phyloP scores from a whole-genome alignment of 1,140 invertebrate species.

The Dinoponera quadriceps region DNA sequence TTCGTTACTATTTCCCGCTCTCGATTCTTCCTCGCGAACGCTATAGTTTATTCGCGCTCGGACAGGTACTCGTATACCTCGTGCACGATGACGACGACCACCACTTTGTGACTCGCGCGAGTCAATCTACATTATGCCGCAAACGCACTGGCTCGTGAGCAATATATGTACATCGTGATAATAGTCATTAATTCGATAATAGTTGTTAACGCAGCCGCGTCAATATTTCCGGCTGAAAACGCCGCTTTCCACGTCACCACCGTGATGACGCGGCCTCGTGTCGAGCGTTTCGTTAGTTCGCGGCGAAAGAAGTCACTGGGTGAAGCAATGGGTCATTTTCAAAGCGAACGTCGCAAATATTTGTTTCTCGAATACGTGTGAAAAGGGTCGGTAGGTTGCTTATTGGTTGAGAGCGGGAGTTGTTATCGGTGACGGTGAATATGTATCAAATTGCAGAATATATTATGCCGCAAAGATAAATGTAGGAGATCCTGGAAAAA shows the following conservation, averaged over 20 bases:
- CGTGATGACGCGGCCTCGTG: not conserved
- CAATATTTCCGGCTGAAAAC: not conserved
- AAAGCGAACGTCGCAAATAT: no score
- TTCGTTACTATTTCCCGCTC: slow-evolving; percentile 38
- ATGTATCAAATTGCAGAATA: no score
- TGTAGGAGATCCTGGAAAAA: no score
- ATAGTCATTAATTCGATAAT: not conserved
- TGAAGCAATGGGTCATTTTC: no score
- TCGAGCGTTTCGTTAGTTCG: not conserved
- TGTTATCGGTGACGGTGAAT: no score
- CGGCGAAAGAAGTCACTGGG: no score
- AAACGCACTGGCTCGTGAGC: not conserved
- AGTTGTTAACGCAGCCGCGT: not conserved
- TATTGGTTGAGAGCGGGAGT: no score
- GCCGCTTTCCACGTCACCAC: not conserved
- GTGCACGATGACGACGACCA: not conserved
- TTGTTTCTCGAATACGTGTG: no score
- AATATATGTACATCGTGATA: not conserved
- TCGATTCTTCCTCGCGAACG: slow-evolving; percentile 22
- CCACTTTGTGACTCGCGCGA: not conserved
- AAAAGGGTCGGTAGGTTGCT: no score
- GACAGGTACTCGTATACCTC: not conserved
- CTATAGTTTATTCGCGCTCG: not conserved
- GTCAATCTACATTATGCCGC: slow-evolving; percentile 1
- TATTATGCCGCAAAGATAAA: no score